Evolutionary conservation across 2,797 vertebrate genomes (phyloP).

Genomic region (Cirrhinus molitorella): DNA sequence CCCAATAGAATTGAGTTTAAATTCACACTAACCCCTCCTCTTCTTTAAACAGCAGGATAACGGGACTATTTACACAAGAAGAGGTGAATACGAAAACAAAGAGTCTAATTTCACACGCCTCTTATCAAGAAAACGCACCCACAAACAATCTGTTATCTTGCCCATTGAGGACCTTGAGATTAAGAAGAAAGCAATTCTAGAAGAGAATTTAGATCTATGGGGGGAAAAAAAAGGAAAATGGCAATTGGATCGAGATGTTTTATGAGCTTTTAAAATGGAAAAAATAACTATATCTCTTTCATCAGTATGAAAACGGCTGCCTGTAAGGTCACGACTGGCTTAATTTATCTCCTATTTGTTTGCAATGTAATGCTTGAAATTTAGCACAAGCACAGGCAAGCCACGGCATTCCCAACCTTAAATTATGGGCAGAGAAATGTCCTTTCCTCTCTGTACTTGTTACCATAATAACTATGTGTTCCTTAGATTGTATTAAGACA

Average conservation of each 20-base stretch:
- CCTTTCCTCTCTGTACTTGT: slow-evolving; percentile 62
- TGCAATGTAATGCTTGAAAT: slow-evolving; percentile 65
- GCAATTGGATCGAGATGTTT: background rate
- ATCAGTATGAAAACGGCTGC: slow-evolving; percentile 31
- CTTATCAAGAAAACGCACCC: slow-evolving; percentile 78
- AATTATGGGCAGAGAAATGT: slow-evolving; percentile 72
- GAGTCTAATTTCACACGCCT: slow-evolving; percentile 75
- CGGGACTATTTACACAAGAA: slow-evolving; percentile 34
- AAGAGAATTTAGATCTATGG: background rate
- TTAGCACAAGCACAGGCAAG: slow-evolving; percentile 67
- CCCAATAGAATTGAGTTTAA: slow-evolving; percentile 26
- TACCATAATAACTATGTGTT: slow-evolving; percentile 30
- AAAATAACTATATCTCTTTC: slow-evolving; percentile 3
- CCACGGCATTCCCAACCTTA: slow-evolving; percentile 71
- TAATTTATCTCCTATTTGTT: slow-evolving; percentile 51
- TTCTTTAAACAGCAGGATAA: slow-evolving; percentile 29
- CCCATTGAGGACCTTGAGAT: background rate
- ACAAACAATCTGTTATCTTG: slow-evolving; percentile 31
- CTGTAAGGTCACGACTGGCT: slow-evolving; percentile 33
- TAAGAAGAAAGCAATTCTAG: slow-evolving; percentile 25
- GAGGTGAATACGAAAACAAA: slow-evolving; percentile 57
- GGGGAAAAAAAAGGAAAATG: background rate
- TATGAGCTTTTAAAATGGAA: background rate
- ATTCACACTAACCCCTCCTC: slow-evolving; percentile 42
- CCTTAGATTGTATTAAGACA: slow-evolving; percentile 17